Evolutionary conservation across 2,797 vertebrate genomes (phyloP).

Genomic region (Botia almorhae): DNA sequence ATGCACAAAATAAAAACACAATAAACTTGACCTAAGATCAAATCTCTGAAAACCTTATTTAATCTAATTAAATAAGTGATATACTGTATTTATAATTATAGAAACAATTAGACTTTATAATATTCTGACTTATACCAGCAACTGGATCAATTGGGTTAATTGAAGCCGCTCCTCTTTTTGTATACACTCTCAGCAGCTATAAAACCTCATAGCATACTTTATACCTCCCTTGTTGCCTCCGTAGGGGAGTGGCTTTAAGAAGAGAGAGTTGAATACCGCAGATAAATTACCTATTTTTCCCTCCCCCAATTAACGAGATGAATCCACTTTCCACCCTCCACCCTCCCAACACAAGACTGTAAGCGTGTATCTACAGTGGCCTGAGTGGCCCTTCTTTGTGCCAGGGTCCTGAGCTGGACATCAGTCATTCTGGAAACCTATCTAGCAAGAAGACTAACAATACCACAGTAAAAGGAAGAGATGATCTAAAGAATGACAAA

Average conservation of each 20-base stretch:
- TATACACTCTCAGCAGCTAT: constrained; percentile 4
- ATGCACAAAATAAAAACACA: too few species aligned
- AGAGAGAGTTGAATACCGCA: constrained; percentile 48
- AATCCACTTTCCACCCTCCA: constrained; percentile 40
- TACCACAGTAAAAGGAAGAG: not conserved
- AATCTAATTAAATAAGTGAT: too few species aligned
- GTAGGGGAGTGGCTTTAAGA: constrained; percentile 40
- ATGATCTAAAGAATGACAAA: constrained; percentile 26
- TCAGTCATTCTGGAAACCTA: constrained; percentile 43
- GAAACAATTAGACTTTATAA: not conserved
- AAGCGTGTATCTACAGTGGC: constrained; percentile 12
- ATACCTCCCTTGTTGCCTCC: constrained; percentile 16
- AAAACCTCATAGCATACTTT: constrained; percentile 14
- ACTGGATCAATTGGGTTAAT: not conserved
- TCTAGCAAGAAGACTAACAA: not conserved
- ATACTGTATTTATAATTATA: too few species aligned
- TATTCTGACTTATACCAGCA: not conserved
- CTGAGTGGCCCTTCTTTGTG: not conserved
- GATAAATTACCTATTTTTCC: constrained; percentile 54
- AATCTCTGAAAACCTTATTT: too few species aligned
- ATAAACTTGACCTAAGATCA: too few species aligned
- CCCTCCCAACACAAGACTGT: constrained; percentile 21
- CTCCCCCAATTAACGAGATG: constrained; percentile 61
- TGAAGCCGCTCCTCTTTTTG: constrained; percentile 3
- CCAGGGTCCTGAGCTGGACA: constrained; percentile 28